These are phyloP conservation scores for Patiria miniata DNA, from an alignment of 35 echinoderm and acorn worm genomes.

Conservation along the genomic window DNA sequence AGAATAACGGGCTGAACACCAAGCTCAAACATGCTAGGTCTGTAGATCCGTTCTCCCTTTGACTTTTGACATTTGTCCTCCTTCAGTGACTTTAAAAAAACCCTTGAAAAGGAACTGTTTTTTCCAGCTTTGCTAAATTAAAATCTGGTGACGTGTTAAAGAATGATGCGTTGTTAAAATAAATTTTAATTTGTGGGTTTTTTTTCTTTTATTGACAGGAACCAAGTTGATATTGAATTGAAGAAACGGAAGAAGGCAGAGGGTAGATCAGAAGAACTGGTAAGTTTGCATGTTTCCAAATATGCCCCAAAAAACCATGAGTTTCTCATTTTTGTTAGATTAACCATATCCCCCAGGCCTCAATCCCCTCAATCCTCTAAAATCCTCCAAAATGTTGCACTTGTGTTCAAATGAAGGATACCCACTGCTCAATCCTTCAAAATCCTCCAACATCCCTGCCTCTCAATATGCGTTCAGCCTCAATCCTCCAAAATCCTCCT, in stretches of 20 bases:
- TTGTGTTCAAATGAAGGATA: too few relatives aligned
- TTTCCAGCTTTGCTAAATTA: too few relatives aligned
- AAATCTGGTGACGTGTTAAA: too few relatives aligned
- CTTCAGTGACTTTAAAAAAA: background rate
- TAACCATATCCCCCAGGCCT: too few relatives aligned
- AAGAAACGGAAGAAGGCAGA: slow-evolving; percentile 89
- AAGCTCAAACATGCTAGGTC: slow-evolving; percentile 98
- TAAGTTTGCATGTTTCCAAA: slow-evolving; percentile 31
- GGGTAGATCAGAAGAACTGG: slow-evolving; percentile 74
- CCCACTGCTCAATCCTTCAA: too few relatives aligned
- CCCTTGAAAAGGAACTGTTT: background rate
- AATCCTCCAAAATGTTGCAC: too few relatives aligned
- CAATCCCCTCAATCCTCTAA: too few relatives aligned
- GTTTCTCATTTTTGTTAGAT: background rate
- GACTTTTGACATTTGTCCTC: background rate
- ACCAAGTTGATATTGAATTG: slow-evolving; percentile 95
- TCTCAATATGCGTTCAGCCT: too few relatives aligned
- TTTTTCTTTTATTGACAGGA: slow-evolving; percentile 65
- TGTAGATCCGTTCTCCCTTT: background rate
- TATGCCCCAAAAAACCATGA: background rate
- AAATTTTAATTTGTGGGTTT: too few relatives aligned
- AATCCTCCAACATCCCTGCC: too few relatives aligned
- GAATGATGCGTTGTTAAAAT: too few relatives aligned
- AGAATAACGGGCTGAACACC: slow-evolving; percentile 70
- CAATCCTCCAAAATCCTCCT: too few relatives aligned